Evolutionary conservation across 92 coral and sea anemone species (phyloP), one percentile per base, ranked within the genome.

Genomic region (Blastomussa wellsi): DNA sequence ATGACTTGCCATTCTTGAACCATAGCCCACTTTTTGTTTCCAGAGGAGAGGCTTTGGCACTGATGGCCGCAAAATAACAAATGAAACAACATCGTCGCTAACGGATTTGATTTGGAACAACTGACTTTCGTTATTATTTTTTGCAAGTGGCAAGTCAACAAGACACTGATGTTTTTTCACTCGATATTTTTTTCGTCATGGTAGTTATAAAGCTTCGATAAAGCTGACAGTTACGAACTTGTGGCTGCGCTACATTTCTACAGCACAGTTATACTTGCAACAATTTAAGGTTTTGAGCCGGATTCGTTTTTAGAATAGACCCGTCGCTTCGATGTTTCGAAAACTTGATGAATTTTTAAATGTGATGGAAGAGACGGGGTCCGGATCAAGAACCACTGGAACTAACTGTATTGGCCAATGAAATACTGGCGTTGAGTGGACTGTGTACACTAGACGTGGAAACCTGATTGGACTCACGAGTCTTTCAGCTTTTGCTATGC

Each of bases 1-100:
- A 89, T 26, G 77, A 83, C 26, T 26, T 86, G 13, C 92, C 95
- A 19, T 92, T 86, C 49, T 55, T 90, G 28, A 75, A 78, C 53
- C 77, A 80, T 77, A 84, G 88, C 31, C 88, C 77, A 14, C 38
- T 85, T 55, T 85, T 85, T 65, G 24, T 64, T 72, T 64, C 88
- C 11, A 51, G 84, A 52, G 88, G 88, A 10, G 77, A 85, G 29
- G 88, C 88, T 68, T 77, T 85, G 51, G 83, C 88, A 28, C 12
- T 85, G 76, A 35, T 77, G 57, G 38, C 67, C n/a, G 32, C 87
- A 13, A 74, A 82, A 36, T 82, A 20, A 72, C 24, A 37, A 72
- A 14, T 19, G 51, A 24, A 33, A n/a, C 37, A 36, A 26, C 44
- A 53, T n/a, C 49, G 22, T 9, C 48, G 33, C 35, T 3, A 9